Evolutionary conservation across 2,888 invertebrate species (phyloP), one percentile per base, ranked within the genome.

Genomic region (Pinctada fucata): DNA sequence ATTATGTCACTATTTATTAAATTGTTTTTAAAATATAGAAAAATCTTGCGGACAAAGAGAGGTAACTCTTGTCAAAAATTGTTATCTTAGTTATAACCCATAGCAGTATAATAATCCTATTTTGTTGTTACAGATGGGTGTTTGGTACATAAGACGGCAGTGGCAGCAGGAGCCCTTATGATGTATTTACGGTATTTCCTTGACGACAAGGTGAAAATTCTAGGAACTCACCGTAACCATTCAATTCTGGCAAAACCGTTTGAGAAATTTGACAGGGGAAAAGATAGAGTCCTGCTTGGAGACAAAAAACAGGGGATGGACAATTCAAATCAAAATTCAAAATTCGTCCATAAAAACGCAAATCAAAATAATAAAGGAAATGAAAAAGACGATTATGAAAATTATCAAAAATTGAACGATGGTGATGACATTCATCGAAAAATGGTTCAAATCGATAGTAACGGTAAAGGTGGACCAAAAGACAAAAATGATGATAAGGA

Each of bases 141-240:
- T 83, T 79, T 90, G 51, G 83, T 90, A 5, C 92, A 92, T 83
- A 91, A 91, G 82, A 91, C 92, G 13, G 91, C 90, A 3, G 91
- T 91, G 49, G 91, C 90, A 3, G 86, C 87, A 47, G 91, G 91
- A n/a, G 91, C 91, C 8, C 84, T 92, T 5, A 83, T 87, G 52
- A 88, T 90, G 83, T 91, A 91, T 78, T 83, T 91, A 45, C 79
- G 89, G 2, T 90, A 87, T 75, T 79, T 90, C 3, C 80, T 90
- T n/a, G 85, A 89, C 51, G 67, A 16, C 13, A 50, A 31, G 8
- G 67, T n/a, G 1, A 66, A 66, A 74, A 8, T n/a, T 10, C 13
- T 48, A 5, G 31, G 16, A 16, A 69, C 49, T 16, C 50, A 10
- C 8, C 0, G 45, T 3, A 13, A 52, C 45, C n/a, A 10, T 31